phyloP scores from a whole-genome alignment of 64 coral and sea anemone species.

The Montipora efflorescens region DNA sequence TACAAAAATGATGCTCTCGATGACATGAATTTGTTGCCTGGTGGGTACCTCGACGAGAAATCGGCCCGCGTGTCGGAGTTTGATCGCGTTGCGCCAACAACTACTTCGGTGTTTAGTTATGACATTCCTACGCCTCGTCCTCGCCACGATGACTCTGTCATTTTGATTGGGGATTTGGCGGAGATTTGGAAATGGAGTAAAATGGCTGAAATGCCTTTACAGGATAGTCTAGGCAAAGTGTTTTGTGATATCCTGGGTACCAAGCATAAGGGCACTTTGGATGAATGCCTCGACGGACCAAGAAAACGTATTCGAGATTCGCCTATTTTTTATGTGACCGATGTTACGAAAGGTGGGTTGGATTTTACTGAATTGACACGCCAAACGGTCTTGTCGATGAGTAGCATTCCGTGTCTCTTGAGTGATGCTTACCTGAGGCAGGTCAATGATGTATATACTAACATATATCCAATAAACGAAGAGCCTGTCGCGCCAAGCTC shows the following conservation, averaged over 20 bases:
- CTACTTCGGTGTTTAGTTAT: background rate
- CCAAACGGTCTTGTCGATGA: background rate
- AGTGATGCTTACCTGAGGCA: background rate
- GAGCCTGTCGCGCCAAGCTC: background rate
- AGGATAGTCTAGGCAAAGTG: background rate
- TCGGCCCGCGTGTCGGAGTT: background rate
- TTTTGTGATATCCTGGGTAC: background rate
- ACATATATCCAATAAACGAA: background rate
- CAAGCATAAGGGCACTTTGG: background rate
- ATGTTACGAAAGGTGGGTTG: background rate
- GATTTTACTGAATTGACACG: background rate
- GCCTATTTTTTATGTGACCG: background rate
- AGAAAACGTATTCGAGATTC: background rate
- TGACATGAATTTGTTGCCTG: background rate
- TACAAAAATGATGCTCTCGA: background rate
- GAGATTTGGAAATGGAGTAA: background rate
- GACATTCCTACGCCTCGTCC: background rate
- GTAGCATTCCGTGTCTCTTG: background rate
- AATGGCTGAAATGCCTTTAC: slow-evolving; percentile 1
- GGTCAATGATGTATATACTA: background rate
- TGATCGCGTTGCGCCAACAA: background rate
- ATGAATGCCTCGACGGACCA: background rate
- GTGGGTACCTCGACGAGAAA: background rate
- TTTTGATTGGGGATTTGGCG: background rate
- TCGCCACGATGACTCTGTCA: background rate